Evolutionary conservation across 2,113 vertebrate genomes (phyloP), one percentile per base, ranked within the genome.

Genomic region (Podilymbus podiceps): DNA sequence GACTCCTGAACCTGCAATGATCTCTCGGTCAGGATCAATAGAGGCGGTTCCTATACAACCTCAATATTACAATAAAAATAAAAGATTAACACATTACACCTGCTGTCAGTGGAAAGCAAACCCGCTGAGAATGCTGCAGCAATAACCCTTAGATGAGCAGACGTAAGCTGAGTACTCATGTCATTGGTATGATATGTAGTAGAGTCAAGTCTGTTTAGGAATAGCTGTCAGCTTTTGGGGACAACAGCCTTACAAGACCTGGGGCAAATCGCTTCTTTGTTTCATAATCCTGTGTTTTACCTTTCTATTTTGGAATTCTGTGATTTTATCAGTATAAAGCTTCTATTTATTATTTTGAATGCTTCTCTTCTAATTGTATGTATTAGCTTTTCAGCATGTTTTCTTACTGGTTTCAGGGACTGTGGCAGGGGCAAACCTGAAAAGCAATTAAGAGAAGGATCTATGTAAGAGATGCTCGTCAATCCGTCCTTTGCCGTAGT

Each of bases 1-100:
- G 50, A 8, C 30, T 22, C 13, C 16, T 30, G 8, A 53, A 38
- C 0, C 0, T 60, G n/a, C 24, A 20, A 12, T 3, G 3, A 9
- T 62, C 6, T 58, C 49, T 55, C 2, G 0, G 78, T 62, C 88
- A 80, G 91, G 56, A 63, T 88, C 85, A 90, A 74, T 17, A 75
- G 27, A 31, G 55, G 3, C 40, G 28, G 7, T 64, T 47, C 38
- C 60, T 35, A 13, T 38, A 49, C 16, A 56, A 55, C 5, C 22
- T 66, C 44, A 58, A 11, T n/a, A n/a, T 69, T 47, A 24, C 4
- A 46, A 35, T n/a, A 18, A 40, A 62, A 35, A 31, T 16, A 15
- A 66, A 23, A 44, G 8, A 35, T 35, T 20, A 79, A 56, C 15
- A 4, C 22, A 47, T 28, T 40, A 47, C 6, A 46, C 9, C 25